Base-by-base conservation (phyloP, 2,888 invertebrate species). In the Venusia cambrica region DNA sequence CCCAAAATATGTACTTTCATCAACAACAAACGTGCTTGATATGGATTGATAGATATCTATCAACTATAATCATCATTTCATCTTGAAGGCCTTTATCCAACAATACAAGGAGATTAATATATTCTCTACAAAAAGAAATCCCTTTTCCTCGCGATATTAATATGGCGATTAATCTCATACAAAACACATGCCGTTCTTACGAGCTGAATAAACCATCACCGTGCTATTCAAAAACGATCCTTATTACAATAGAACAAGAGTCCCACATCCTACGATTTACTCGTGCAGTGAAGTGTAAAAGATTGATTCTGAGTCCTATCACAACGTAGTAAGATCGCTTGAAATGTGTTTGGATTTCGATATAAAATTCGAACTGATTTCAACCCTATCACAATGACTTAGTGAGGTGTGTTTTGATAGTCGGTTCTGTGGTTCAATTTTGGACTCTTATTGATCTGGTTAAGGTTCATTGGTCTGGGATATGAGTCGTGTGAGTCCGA, bases 131-230 rank as follows among this genome's bases (percentile, higher is more conserved):
- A 16, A 44, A 45, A 43, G 37, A 42, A 38, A 40, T 40, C 33
- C 25, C 19, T 35, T 35, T n/a, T n/a, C n/a, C 12, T 25, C 24
- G n/a, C 16, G 22, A 33, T 33, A 42, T 40, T 45, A 48, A 38
- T 48, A 43, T 37, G 27, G 8, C 45, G 36, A 48, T 48, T 45
- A 45, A 45, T 45, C 45, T 38, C 38, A 18, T 30, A 19, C 27
- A 31, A 30, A 41, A 45, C 43, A 44, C 36, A 36, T 43, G 45
- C 39, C 38, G 16, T 17, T 34, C 39, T 27, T 34, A 27, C 30
- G 29, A 35, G 24, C 36, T 22, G 45, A 43, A 48, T 42, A 45
- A 39, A 37, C 19, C n/a, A 14, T 4, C 11, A 4, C 31, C 7
- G 4, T 22, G 31, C 31, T 33, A 17, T 16, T 7, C 33, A 4